Base-by-base conservation (phyloP, 2,113 vertebrate species). In the Protomyctophum bolini region DNA sequence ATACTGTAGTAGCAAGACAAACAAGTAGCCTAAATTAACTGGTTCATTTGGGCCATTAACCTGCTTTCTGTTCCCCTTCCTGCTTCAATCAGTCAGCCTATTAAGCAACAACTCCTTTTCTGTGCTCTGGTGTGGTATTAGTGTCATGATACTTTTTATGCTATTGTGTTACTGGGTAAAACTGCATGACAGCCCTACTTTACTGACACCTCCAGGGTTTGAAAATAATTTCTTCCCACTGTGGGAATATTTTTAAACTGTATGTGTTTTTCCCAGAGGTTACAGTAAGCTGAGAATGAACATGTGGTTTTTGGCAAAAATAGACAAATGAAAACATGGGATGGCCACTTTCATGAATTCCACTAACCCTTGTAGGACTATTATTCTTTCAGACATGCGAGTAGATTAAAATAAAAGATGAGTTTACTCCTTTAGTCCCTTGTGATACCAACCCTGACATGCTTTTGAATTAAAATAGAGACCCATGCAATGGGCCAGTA, bases 401-500 rank as follows among this genome's bases (percentile, higher is more conserved):
- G 57, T 10, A 8, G 61, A 28, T 68, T 73, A 51, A 76, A 71
- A 74, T 55, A 5, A 57, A 80, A 57, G 7, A 72, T 55, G 28
- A 58, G 29, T 2, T 28, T 77, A 41, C 33, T 70, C 71, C 72
- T 47, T 29, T 47, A 10, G 64, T 63, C 73, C 68, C 66, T 54
- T 72, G 6, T 73, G 28, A 58, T 71, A 54, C 65, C 49, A 15
- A 28, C n/a, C 45, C 9, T 6, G 14, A 61, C 33, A 6, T 41
- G 33, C 33, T 41, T 41, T 54, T 29, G 75, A 77, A 75, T 73
- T 49, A 72, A 82, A 73, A 60, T 12, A 52, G 46, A 48, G 49
- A 67, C 58, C 80, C 57, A 15, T 66, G 75, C 80, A 54, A 15
- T 66, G 75, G 76, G 69, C 76, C 29, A 56, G 61, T 8, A 14